These are phyloP conservation scores for Scaptomyza parva DNA, from an alignment of 2,888 invertebrate species.

Conservation along the genomic window DNA sequence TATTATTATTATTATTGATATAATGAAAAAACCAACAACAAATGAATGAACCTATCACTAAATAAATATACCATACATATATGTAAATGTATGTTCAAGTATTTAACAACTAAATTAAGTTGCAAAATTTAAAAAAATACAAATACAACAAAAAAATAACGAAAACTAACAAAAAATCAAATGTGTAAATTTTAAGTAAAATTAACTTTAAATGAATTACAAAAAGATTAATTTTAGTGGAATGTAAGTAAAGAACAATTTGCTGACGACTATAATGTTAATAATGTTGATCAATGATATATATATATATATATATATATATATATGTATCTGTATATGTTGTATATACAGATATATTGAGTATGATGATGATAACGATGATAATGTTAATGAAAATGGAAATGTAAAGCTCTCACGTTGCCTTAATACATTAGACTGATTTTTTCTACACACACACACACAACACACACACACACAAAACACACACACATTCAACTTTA, in stretches of 20 bases:
- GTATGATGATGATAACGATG: conserved; percentile 9
- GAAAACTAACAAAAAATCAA: conserved; percentile 4
- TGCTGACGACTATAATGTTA: conserved; percentile 47
- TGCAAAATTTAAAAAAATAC: conserved; percentile 1
- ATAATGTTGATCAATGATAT: conserved; percentile 29
- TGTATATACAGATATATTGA: conserved; percentile 35
- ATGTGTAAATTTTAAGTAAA: conserved; percentile 29
- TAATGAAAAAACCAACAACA: conserved; percentile 12
- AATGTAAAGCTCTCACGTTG: conserved; percentile 87
- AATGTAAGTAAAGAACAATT: conserved; percentile 55
- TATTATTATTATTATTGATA: conserved; percentile 16
- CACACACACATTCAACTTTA: conserved; percentile 11
- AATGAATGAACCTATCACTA: conserved; percentile 32
- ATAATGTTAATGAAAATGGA: conserved; percentile 54
- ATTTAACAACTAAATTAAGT: conserved; percentile 37
- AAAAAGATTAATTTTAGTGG: conserved; percentile 29
- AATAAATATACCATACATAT: conserved; percentile 20
- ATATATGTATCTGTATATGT: too few relatives aligned
- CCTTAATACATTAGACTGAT: conserved; percentile 90
- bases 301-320: too few relatives aligned
- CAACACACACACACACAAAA: conserved; percentile 31
- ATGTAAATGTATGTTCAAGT: conserved; percentile 45
- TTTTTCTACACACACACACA: conserved; percentile 84
- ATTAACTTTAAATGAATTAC: conserved; percentile 27
- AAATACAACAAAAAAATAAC: neutral